phyloP scores from a whole-genome alignment of 2,113 vertebrate genomes.

The Drymodes brunneopygia region DNA sequence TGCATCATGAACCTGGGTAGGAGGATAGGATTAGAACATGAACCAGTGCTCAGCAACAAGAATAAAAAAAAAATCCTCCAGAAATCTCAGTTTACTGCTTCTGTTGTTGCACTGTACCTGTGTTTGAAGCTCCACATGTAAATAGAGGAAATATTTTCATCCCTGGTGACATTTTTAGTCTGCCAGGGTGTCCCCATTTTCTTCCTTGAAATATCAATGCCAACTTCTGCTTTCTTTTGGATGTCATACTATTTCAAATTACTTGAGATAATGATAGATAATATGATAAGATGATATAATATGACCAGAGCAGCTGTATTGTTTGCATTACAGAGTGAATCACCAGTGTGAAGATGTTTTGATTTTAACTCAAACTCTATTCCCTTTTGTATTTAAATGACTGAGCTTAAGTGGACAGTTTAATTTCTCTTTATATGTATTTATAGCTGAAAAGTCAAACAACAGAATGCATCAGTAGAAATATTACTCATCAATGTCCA shows the following conservation, averaged over 20 bases:
- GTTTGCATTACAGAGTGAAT: background rate
- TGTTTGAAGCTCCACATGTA: background rate
- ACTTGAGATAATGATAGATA: background rate
- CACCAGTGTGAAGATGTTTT: background rate
- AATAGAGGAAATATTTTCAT: background rate
- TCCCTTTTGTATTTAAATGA: background rate
- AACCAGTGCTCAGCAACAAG: background rate
- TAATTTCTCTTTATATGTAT: constrained; percentile 29
- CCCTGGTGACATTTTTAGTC: background rate
- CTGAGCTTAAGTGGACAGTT: constrained; percentile 12
- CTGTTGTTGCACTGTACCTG: background rate
- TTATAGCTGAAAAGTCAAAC: constrained; percentile 1
- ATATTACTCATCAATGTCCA: background rate
- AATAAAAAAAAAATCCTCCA: background rate
- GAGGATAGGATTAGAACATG: background rate
- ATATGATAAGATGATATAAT: background rate
- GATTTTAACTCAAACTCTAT: constrained; percentile 15
- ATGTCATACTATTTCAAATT: background rate
- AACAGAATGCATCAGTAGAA: background rate
- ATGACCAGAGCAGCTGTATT: background rate
- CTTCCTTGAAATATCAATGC: background rate
- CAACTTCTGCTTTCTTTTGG: background rate
- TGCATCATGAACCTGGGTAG: background rate
- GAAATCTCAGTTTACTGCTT: background rate
- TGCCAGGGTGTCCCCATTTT: background rate